Conservation (phyloP, 2,797 vertebrate genomes). For the Leucoraja ocellata region DNA sequence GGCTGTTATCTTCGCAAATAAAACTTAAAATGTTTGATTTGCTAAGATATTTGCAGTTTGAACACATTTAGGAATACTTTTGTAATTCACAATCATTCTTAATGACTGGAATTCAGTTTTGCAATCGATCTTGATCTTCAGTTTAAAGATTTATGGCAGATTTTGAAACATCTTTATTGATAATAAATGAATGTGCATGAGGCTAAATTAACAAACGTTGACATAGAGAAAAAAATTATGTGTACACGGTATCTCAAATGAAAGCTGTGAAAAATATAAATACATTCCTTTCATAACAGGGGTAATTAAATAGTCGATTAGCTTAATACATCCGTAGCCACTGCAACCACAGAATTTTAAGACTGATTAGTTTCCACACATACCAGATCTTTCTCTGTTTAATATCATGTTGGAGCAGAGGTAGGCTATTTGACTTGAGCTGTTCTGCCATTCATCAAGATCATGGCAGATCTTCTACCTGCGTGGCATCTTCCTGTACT, state of each 20-base stretch:
- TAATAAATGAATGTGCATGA: not conserved
- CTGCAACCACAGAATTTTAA: not conserved
- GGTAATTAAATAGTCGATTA: not conserved
- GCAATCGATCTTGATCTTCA: not conserved
- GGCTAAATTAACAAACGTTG: not conserved
- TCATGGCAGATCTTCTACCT: no score
- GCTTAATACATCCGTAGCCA: not conserved
- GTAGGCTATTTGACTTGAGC: no score
- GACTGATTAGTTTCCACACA: not conserved
- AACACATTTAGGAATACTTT: not conserved
- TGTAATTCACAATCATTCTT: not conserved
- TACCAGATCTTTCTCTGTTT: not conserved
- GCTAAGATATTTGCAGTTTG: not conserved
- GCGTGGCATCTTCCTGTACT: no score
- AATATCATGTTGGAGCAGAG: no score
- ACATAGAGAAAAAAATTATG: not conserved
- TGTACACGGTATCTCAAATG: not conserved
- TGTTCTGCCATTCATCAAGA: no score
- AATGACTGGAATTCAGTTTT: not conserved
- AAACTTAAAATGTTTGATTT: not conserved
- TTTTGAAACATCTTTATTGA: not conserved
- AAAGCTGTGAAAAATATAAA: not conserved
- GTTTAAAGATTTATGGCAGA: not conserved
- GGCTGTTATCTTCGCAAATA: no score
- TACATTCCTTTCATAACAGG: not conserved